Percentiles rank a stretch among this genome's conserved stretches.
phyloP scores from a whole-genome alignment of 2,113 vertebrate genomes.

The Elaphurus davidianus region DNA sequence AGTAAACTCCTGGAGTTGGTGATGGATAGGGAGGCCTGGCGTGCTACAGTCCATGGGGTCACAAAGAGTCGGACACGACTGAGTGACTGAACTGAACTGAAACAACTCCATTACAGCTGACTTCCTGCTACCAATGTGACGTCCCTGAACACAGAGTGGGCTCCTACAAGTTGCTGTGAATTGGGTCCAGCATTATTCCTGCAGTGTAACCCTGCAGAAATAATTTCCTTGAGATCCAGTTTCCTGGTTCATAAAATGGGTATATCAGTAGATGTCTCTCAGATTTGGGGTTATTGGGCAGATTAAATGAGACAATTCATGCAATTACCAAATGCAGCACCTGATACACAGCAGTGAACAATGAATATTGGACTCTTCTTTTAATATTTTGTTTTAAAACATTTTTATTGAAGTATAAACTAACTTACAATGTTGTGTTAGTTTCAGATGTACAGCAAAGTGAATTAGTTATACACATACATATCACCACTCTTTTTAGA shows the following conservation, averaged over 20 bases:
- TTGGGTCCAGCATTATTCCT: background rate
- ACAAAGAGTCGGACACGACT: fast-evolving
- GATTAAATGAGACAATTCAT: background rate
- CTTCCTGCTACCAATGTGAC: background rate
- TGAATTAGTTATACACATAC: background rate
- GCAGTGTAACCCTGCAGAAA: background rate
- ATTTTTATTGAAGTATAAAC: background rate
- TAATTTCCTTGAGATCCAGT: background rate
- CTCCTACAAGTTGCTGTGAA: background rate
- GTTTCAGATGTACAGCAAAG: background rate
- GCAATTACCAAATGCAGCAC: background rate
- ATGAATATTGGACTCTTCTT: background rate
- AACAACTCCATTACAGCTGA: background rate
- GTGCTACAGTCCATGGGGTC: background rate
- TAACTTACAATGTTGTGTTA: background rate
- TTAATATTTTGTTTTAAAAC: background rate
- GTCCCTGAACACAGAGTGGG: fast-evolving
- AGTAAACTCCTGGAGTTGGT: background rate
- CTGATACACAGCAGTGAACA: background rate
- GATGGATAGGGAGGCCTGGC: background rate
- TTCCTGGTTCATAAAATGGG: background rate
- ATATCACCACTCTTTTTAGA: background rate
- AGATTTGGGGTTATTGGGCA: fast-evolving
- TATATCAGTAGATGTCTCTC: fast-evolving
- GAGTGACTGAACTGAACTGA: background rate